phyloP scores from a whole-genome alignment of 1,140 invertebrate genomes.

The Temnothorax nylanderi region DNA sequence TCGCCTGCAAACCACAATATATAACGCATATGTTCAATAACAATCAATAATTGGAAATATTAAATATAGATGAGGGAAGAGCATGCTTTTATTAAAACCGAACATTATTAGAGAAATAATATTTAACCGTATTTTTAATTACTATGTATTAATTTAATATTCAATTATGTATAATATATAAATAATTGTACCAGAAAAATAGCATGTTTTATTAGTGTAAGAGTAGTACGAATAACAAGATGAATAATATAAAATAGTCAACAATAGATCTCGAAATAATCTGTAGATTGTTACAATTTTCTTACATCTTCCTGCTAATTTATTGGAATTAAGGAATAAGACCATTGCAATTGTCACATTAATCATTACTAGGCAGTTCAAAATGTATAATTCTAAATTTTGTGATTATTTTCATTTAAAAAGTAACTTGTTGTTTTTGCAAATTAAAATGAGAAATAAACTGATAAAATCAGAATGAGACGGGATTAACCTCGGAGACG shows the following conservation, averaged over 20 bases:
- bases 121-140: neutral
- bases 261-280: too few species aligned
- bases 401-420: neutral
- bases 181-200: too few species aligned
- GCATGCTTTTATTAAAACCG: neutral
- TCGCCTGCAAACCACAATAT: conserved; percentile 83
- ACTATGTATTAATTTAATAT: neutral
- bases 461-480: neutral
- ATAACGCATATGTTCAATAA: neutral
- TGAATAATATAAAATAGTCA: neutral
- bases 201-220: too few species aligned
- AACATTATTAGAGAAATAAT: neutral
- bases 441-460: neutral
- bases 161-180: neutral
- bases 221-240: neutral
- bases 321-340: neutral
- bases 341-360: neutral
- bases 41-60: conserved; percentile 2
- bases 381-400: neutral
- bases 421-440: neutral
- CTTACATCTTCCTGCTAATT: neutral
- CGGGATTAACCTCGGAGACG: conserved; percentile 85
- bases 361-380: neutral
- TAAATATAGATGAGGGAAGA: neutral
- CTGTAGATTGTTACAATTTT: neutral